Evolutionary conservation across 2,113 vertebrate species (phyloP).

Genomic region (Pteropus alecto): DNA sequence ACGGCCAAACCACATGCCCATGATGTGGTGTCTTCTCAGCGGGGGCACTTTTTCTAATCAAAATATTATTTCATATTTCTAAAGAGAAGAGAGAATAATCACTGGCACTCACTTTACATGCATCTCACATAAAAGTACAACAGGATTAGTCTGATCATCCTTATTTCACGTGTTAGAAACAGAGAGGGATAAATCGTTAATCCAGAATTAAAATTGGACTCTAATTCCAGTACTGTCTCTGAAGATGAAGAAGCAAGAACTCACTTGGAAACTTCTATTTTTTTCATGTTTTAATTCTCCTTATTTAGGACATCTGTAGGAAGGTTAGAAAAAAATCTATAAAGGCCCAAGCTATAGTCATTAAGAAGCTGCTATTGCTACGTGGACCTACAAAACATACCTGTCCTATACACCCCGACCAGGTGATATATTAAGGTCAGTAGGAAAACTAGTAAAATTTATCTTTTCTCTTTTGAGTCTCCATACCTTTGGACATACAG

Average conservation of each 20-base stretch:
- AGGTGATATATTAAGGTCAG: background rate
- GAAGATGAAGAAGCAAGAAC: background rate
- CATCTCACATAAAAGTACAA: background rate
- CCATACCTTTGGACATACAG: background rate
- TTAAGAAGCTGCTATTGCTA: background rate
- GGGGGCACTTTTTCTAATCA: background rate
- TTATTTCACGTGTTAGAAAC: background rate
- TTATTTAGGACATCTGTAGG: background rate
- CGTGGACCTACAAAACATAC: background rate
- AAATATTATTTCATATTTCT: background rate
- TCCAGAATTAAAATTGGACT: background rate
- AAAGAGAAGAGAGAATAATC: background rate
- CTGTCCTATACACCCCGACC: background rate
- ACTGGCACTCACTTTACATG: background rate
- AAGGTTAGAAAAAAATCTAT: slow-evolving; percentile 23
- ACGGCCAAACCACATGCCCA: background rate
- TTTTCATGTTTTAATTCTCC: background rate
- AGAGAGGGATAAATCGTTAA: background rate
- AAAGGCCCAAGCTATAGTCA: background rate
- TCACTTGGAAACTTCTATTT: background rate
- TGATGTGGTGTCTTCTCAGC: background rate
- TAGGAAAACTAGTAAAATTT: background rate
- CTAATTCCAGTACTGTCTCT: background rate
- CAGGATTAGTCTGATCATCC: background rate
- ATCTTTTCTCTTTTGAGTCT: background rate